Conservation (phyloP, 1,140 invertebrate genomes). For the Trachymyrmex septentrionalis region DNA sequence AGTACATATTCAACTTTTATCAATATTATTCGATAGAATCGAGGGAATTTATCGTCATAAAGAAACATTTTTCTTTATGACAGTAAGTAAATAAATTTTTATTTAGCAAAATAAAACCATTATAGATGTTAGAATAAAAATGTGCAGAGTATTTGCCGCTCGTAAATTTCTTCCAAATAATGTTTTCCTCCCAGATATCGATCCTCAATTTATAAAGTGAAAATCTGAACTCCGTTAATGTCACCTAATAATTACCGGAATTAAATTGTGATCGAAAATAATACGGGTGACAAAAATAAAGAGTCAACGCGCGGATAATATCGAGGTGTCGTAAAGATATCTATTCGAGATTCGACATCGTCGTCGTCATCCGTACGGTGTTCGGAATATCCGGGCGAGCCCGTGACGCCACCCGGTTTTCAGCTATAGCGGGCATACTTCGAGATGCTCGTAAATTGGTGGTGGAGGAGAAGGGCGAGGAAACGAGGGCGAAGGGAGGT, state of each 20-base stretch:
- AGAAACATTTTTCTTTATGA: neutral
- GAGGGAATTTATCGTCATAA: neutral
- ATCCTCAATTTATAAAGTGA: neutral
- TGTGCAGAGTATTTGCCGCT: neutral
- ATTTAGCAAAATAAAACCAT: neutral
- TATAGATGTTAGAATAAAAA: neutral
- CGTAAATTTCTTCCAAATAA: constrained; percentile 9
- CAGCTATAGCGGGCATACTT: constrained; percentile 65
- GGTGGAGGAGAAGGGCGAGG: constrained; percentile 59
- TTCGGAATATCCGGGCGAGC: constrained; percentile 63
- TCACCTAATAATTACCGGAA: neutral
- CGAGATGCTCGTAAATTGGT: constrained; percentile 74
- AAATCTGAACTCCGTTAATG: neutral
- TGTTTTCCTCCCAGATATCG: constrained; percentile 7
- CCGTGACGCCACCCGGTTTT: constrained; percentile 66
- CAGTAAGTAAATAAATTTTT: too few relatives aligned
- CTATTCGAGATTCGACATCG: constrained; percentile 12
- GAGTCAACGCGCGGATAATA: constrained; percentile 40
- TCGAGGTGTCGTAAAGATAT: constrained; percentile 14
- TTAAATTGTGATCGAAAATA: neutral
- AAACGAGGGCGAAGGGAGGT: constrained; percentile 44
- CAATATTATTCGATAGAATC: too few relatives aligned
- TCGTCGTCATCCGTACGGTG: constrained; percentile 27
- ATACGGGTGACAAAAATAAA: neutral
- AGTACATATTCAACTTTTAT: neutral